Conservation (phyloP, 2,113 vertebrate genomes). For the Sula dactylatra region DNA sequence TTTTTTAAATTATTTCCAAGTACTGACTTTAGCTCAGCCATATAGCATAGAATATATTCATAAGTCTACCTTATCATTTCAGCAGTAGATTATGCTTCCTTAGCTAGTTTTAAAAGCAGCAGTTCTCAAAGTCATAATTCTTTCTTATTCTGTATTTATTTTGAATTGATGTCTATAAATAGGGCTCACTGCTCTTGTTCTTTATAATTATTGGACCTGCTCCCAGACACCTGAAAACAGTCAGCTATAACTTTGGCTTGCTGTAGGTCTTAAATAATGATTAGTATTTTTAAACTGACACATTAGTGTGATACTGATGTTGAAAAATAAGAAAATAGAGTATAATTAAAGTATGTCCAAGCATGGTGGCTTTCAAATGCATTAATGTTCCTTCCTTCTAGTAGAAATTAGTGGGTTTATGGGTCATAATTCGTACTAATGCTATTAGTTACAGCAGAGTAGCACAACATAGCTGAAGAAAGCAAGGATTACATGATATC, state of each 20-base stretch:
- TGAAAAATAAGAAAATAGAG: neutral
- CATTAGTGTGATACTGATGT: neutral
- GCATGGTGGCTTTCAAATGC: neutral
- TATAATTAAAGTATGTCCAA: neutral
- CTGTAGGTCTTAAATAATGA: neutral
- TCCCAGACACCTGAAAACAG: neutral
- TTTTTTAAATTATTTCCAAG: neutral
- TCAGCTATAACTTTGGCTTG: neutral
- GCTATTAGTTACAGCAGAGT: neutral
- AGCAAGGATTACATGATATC: accelerated
- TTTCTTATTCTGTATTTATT: neutral
- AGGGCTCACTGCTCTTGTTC: neutral
- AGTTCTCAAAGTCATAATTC: neutral
- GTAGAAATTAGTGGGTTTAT: neutral
- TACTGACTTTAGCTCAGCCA: neutral
- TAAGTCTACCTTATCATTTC: neutral
- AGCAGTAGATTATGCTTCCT: neutral
- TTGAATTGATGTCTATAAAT: neutral
- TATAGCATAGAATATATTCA: neutral
- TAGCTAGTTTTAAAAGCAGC: neutral
- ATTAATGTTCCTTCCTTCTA: neutral
- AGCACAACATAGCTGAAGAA: neutral
- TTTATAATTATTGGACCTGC: neutral
- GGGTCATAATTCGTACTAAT: neutral
- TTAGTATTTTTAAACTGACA: neutral